Base-by-base conservation (phyloP, 2,113 vertebrate genomes). In the Vulpes lagopus region DNA sequence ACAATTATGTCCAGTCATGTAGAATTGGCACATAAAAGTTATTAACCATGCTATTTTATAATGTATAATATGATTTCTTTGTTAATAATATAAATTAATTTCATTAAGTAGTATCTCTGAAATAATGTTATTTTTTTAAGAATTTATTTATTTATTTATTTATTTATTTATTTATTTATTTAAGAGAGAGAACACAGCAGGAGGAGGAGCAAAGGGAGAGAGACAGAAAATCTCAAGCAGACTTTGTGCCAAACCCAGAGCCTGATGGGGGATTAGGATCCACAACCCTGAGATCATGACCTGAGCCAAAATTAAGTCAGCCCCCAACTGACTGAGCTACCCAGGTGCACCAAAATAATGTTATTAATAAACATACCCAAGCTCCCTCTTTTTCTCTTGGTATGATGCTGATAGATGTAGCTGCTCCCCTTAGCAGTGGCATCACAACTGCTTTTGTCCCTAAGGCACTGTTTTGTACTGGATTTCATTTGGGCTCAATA, bases 401-500 rank as follows among this genome's bases (percentile, higher is more conserved):
- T 57, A 8, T 87, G 62, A 76, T 95, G 94, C 69, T 84, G 35
- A 71, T 57, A 71, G 55, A 64, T 64, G 32, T 17, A 55, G 15
- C 57, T 88, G 32, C 74, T 96, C 5, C 86, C 35, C 59, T 92
- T 96, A 85, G 64, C 20, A 71, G 20, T 62, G 20, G 43, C 15
- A 35, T 88, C 51, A 43, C 57, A 81, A 79, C 60, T 91, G 69
- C 57, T 91, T 95, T 92, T 25, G 5, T 90, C 67, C 92, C 71
- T 49, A 27, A 88, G 84, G 84, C 87, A 84, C 59, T 88, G 35
- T 49, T 97, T 93, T 49, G 51, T 80, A 62, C 49, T 92, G 38
- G 49, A 88, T 96, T 98, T 97, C 74, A 94, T 97, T 97, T 91
- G 83, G 22, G 2, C 62, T 92, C 94, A 84, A 96, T 95, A 90